phyloP scores from a whole-genome alignment of 2,797 vertebrate species.

The Poecile montanus region DNA sequence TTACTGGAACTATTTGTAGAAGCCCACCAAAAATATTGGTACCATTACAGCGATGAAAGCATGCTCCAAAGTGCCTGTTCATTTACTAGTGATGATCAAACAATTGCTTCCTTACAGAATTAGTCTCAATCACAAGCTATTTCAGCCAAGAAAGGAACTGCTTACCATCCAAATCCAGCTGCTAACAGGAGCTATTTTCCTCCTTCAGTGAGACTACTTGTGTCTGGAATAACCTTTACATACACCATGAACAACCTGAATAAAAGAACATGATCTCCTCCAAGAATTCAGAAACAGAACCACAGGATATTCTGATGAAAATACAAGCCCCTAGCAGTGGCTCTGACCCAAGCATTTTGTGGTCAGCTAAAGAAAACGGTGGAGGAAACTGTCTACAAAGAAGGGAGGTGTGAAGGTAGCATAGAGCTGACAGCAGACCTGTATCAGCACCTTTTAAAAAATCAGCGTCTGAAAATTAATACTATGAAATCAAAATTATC shows the following conservation, averaged over 20 bases:
- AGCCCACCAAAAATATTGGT: neutral
- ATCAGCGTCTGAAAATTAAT: neutral
- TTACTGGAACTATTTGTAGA: neutral
- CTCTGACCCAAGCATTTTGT: neutral
- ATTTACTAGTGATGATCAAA: neutral
- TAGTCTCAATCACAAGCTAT: neutral
- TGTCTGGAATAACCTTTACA: neutral
- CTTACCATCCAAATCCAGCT: neutral
- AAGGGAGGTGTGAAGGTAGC: neutral
- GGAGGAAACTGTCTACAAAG: neutral
- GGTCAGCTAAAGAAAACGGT: neutral
- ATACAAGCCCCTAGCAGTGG: neutral
- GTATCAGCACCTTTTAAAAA: neutral
- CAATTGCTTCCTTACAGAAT: neutral
- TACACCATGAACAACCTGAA: neutral
- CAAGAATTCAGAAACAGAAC: neutral
- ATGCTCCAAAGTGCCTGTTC: neutral
- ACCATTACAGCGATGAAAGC: neutral
- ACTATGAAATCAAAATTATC: neutral
- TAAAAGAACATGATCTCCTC: neutral
- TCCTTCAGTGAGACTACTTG: neutral
- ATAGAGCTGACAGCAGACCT: neutral
- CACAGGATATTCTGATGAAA: neutral
- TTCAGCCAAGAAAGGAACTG: neutral
- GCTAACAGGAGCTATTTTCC: neutral